Base-by-base conservation (phyloP, 2,797 vertebrate genomes). In the Champsocephalus gunnari region DNA sequence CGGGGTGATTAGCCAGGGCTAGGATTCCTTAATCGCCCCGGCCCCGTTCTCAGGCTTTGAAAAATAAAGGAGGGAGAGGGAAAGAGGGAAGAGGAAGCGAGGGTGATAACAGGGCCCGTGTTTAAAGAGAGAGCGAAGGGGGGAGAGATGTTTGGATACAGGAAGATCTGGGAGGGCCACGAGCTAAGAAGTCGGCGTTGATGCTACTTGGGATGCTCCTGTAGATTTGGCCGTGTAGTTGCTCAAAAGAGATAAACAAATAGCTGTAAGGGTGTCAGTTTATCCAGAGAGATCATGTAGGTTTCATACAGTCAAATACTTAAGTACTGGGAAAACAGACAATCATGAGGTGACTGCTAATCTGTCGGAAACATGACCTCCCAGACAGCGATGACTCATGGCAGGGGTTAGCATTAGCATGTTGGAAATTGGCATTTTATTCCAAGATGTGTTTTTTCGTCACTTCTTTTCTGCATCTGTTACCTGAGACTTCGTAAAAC, bases 1-100 rank as follows among this genome's bases (percentile, higher is more conserved):
- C 83, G 76, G 92, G 90, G 91, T 92, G 95, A 97, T 96, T 87
- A 75, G 89, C 94, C 91, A 87, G 88, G 92, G 86, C 89, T 95
- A 91, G 93, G 92, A 94, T 96, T 96, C 91, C 92, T 94, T 94
- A 93, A 95, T 95, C 87, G 89, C 92, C 92, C 82, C 66, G 65
- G 87, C 88, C 95, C 91, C 72, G 76, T 93, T 95, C 93, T 94
- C 79, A 63, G 93, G 94, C 93, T 94, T 93, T 93, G 90, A 94
- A 92, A 95, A 93, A 64, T 76, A 78, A 77, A 75, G 57, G 66
- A 85, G 66, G 74, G 85, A 88, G 88, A 74, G 76, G 67, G 79
- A 84, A 87, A 69, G 79, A 91, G 85, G 85, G 80, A 87, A 89
- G 80, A 93, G 93, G 93, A 95, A 94, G 83, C 89, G 84, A 92